A percentile compares a stretch with the other conserved stretches of the same genome.
These are phyloP conservation scores for Samia ricini DNA, from an alignment of 1,140 invertebrate species.

Conservation along the genomic window DNA sequence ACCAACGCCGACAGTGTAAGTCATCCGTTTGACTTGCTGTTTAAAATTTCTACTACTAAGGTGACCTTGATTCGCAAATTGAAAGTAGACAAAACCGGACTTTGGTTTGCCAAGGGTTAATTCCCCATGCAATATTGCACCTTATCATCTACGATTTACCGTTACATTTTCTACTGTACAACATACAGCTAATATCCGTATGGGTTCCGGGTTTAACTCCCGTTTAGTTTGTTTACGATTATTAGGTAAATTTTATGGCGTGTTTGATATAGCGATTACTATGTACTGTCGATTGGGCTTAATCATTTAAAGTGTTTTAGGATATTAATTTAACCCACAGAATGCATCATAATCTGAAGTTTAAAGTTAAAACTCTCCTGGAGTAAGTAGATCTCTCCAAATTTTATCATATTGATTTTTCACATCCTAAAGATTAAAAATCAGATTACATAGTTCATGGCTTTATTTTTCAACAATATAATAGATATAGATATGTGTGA, in stretches of 20 bases:
- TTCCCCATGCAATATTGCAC: slow-evolving; percentile 6
- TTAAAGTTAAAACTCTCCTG: too few species aligned
- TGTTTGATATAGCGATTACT: too few species aligned
- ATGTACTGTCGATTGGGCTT: too few species aligned
- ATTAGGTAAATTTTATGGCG: neutral
- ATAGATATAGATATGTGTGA: too few species aligned
- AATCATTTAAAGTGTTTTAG: too few species aligned
- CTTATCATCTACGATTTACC: slow-evolving; percentile 1
- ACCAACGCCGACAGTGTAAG: neutral
- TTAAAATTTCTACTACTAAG: slow-evolving; percentile 42
- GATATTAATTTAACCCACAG: too few species aligned
- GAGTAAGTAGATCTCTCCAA: too few species aligned
- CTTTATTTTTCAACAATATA: too few species aligned
- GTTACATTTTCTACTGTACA: neutral
- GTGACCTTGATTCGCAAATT: slow-evolving; percentile 42
- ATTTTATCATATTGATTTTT: too few species aligned
- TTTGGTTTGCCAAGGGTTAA: slow-evolving; percentile 2
- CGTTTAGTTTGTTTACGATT: neutral
- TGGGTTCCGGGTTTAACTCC: slow-evolving; percentile 2
- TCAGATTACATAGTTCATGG: too few species aligned
- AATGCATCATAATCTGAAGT: too few species aligned
- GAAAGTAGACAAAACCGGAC: slow-evolving; percentile 44
- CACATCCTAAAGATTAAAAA: too few species aligned
- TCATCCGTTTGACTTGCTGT: slow-evolving; percentile 11
- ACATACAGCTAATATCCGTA: neutral